These are phyloP conservation scores for Nanorana parkeri DNA, from an alignment of 2,113 vertebrate genomes.

Conservation along the genomic window DNA sequence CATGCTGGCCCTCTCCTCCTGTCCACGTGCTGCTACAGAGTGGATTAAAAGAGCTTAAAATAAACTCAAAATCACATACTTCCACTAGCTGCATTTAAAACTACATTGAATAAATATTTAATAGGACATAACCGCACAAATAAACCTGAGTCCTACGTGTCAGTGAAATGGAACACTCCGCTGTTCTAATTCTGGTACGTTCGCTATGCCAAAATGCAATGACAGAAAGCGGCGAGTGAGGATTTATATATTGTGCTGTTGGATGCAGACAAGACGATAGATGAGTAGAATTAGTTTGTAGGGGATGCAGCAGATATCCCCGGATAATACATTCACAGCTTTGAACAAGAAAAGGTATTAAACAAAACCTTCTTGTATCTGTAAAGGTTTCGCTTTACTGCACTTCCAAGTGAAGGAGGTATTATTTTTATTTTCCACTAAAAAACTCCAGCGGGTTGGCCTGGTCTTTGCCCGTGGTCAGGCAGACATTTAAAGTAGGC, in stretches of 20 bases:
- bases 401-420: background rate
- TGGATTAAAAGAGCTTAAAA: background rate
- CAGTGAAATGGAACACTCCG: too few species aligned
- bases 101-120: too few species aligned
- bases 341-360: background rate
- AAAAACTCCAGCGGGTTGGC: too few species aligned
- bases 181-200: background rate
- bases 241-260: background rate
- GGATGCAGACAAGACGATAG: background rate
- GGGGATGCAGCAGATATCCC: background rate
- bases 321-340: background rate
- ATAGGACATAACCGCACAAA: too few species aligned
- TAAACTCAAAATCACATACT: too few species aligned
- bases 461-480: too few species aligned
- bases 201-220: background rate
- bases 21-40: background rate
- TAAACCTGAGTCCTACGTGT: too few species aligned
- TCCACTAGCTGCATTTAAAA: too few species aligned
- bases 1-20: too few species aligned
- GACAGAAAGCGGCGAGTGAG: background rate
- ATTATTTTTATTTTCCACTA: too few species aligned
- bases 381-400: background rate
- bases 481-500: too few species aligned
- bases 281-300: conserved; percentile 2
- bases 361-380: background rate